Evolutionary conservation across 2,797 vertebrate species (phyloP), one percentile per base, ranked within the genome.

Genomic region (Sebastes cheni): DNA sequence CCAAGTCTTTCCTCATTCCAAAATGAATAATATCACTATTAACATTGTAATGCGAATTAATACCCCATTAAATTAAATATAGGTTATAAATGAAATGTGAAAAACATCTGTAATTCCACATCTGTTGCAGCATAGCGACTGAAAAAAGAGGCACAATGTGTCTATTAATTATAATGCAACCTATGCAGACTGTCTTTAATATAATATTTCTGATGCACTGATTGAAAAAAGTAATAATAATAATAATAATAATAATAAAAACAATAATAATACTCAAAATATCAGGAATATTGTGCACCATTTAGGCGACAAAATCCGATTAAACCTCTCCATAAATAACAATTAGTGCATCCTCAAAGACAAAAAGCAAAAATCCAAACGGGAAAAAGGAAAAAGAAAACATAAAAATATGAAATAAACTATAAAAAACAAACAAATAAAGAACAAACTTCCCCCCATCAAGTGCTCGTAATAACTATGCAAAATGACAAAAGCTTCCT

Each of bases 401-500:
- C 36, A 39, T 39, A 39, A 27, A 3, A n/a, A 0, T 1, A 29
- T 16, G 0, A 10, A 54, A 25, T 10, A 32, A 61, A 29, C 2
- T 5, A 2, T 9, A 0, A 23, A 58, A 42, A 46, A 27, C 34
- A 60, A 74, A 27, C 0, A 52, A 29, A 54, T 9, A 36, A 22
- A 52, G 20, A 64, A 1, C 3, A 11, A 2, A 12, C 67, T 69
- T 32, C 14, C 59, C 2, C 6, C 25, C 32, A 71, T 58, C 5
- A 14, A 60, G 7, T 55, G 18, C 6, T 54, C n/a, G 2, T 12
- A 69, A 60, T 36, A 67, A 58, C 5, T 69, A 29, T 14, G 72
- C 36, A 12, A 36, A 79, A 36, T 25, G 34, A 75, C 60, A 73
- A 82, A 90, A 25, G 50, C 71, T 72, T 85, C 92, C 81, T 96